phyloP scores from a whole-genome alignment of 1,140 invertebrate species.

The Arctopsyche grandis region DNA sequence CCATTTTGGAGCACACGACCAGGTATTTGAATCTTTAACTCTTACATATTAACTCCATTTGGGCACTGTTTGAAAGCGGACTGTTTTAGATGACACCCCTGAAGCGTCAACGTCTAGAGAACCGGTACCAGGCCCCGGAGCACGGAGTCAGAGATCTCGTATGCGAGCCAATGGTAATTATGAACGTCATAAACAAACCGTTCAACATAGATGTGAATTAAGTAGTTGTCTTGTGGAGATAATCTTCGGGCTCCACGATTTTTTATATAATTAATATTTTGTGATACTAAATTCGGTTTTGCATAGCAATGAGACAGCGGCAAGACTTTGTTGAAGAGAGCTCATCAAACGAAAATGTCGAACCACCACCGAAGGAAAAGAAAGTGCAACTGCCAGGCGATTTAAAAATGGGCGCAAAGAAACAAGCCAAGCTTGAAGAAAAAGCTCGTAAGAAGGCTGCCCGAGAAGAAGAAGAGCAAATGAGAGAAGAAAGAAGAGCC shows the following conservation, averaged over 20 bases:
- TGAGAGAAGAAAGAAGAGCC: conserved; percentile 78
- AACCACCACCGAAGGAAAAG: conserved; percentile 57
- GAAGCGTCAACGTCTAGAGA: conserved; percentile 64
- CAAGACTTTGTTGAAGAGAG: conserved; percentile 58
- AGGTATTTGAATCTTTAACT: conserved; percentile 19
- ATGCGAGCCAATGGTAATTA: conserved; percentile 68
- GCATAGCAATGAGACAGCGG: conserved; percentile 48
- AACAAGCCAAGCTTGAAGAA: conserved; percentile 88
- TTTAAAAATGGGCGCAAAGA: conserved; percentile 93
- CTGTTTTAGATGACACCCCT: neutral
- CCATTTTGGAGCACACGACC: conserved; percentile 41
- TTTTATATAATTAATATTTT: neutral
- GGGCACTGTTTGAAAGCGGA: neutral
- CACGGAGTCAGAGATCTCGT: conserved; percentile 71
- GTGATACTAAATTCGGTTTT: neutral
- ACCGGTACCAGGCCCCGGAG: conserved; percentile 69
- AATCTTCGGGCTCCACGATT: neutral
- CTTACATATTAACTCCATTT: neutral
- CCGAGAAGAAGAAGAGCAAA: conserved; percentile 80
- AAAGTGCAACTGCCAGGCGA: conserved; percentile 59
- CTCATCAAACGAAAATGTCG: conserved; percentile 58
- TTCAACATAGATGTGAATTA: no score
- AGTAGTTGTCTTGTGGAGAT: no score
- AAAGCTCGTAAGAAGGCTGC: conserved; percentile 90
- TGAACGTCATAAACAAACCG: no score